Base-by-base conservation (phyloP, 2,113 vertebrate genomes). In the Rhynchomys soricoides region DNA sequence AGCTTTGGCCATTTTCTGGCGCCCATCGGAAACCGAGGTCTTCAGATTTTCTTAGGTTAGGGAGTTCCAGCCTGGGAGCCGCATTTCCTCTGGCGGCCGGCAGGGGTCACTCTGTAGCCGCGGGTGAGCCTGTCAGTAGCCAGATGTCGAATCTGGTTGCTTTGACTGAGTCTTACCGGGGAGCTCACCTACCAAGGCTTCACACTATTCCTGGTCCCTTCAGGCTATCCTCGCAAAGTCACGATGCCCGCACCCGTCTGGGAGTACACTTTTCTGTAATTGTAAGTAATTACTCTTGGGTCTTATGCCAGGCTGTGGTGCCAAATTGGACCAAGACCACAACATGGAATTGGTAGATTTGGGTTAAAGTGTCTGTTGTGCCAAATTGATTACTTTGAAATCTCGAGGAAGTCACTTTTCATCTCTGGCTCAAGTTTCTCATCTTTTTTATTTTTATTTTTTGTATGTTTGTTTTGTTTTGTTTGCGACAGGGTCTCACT, bases 91-190 rank as follows among this genome's bases (percentile, higher is more conserved):
- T 2, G 5, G 55, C 2, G 37, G 57, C 93, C 95, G 43, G 93
- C 93, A 97, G 96, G 95, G 95, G 97, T 68, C 97, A 96, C 89
- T 96, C 86, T 97, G 91, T 29, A 70, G 94, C 96, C 5, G 48
- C 83, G 50, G 55, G 91, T 50, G 89, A 93, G 48, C 45, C 17
- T 2, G 52, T 31, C 13, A 0, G n/a, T 13, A 5, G 24, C n/a
- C n/a, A 16, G 62, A 15, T 0, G 0, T 31, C 1, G 16, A 26
- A 9, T 74, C 59, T 10, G 89, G 24, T 24, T 74, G 66, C 43
- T 73, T 9, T 0, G 15, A 2, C 13, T n/a, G 78, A 13, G 4
- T 81, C 74, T 71, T 45, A 50, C 15, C 3, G 4, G 10, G 34
- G 37, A 90, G 82, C 68, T 86, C 13, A 7, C 26, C 43, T 24